Evolutionary conservation across 2,797 vertebrate genomes (phyloP), one percentile per base, ranked within the genome.

Genomic region (Enoplosus armatus): DNA sequence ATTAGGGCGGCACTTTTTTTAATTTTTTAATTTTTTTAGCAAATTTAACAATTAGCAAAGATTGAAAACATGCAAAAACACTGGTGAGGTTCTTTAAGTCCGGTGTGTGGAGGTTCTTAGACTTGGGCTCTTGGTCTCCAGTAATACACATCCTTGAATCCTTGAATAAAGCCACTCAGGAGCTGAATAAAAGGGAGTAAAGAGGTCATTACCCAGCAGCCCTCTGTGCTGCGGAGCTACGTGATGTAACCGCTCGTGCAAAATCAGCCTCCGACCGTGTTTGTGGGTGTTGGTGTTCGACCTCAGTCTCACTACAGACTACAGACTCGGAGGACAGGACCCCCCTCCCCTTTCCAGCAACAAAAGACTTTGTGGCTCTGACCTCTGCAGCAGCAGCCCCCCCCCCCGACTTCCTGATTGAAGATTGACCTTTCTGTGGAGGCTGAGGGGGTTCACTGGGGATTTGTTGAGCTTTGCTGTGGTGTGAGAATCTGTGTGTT

Each of bases 361-460:
- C 67, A 80, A 72, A 83, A 61, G 48, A 51, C 72, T 85, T 77
- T 37, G 62, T 63, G 55, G 59, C 72, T 58, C 27, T 71, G 71
- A 72, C 83, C 85, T 65, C 72, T 39, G 29, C 56, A 50, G 72
- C 73, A 63, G 64, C 60, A 65, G 11, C 14, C 77, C 80, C 24
- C 37, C 85, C 51, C 26, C 26, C 63, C 0, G 43, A 81, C 73
- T 75, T 33, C 71, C 3, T 82, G 82, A 90, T 87, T 90, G 88
- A 90, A 86, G 85, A 65, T 35, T 82, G 84, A 89, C 88, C 87
- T 90, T 89, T 87, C 29, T 16, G 33, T 56, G 31, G 39, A 64
- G 48, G 45, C 77, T 14, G 62, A 71, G 45, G 67, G 67, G 82
- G 4, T 53, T 61, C 48, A 3, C 64, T 60, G 45, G 70, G 84